These are phyloP conservation scores for Passer domesticus DNA, from an alignment of 2,113 vertebrate species.

Conservation along the genomic window DNA sequence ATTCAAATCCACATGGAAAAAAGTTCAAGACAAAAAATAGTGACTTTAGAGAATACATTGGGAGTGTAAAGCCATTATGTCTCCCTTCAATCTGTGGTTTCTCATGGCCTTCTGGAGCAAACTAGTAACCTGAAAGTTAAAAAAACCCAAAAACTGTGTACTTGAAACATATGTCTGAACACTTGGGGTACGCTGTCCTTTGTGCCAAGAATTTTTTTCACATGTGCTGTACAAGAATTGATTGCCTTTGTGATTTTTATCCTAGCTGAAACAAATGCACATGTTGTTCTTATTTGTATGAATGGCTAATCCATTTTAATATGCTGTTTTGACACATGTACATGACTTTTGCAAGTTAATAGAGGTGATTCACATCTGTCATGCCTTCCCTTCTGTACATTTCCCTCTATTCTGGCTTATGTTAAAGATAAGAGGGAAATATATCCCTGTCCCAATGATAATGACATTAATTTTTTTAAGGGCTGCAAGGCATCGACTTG, in stretches of 20 bases:
- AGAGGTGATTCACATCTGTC: constrained; percentile 54
- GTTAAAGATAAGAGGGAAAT: neutral
- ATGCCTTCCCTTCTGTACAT: neutral
- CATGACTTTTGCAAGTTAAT: constrained; percentile 61
- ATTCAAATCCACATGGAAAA: constrained; percentile 9
- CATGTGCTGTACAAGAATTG: constrained; percentile 8
- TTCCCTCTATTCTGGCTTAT: neutral
- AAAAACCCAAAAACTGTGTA: neutral
- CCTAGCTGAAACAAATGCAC: constrained; percentile 50
- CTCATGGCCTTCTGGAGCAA: neutral
- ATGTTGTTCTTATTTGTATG: constrained; percentile 66
- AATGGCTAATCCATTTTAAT: constrained; percentile 66
- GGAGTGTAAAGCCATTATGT: neutral
- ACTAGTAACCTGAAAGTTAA: constrained; percentile 25
- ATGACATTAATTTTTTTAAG: neutral
- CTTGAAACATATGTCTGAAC: constrained; percentile 16
- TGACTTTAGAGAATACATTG: neutral
- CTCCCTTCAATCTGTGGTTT: neutral
- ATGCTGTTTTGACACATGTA: constrained; percentile 47
- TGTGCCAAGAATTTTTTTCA: constrained; percentile 15
- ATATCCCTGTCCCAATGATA: neutral
- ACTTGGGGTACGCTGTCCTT: neutral
- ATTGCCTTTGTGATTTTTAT: constrained; percentile 53
- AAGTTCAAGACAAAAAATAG: neutral
- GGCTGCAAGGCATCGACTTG: neutral